Conservation (phyloP, 2,113 vertebrate species). For the Atherinomorus stipes region DNA sequence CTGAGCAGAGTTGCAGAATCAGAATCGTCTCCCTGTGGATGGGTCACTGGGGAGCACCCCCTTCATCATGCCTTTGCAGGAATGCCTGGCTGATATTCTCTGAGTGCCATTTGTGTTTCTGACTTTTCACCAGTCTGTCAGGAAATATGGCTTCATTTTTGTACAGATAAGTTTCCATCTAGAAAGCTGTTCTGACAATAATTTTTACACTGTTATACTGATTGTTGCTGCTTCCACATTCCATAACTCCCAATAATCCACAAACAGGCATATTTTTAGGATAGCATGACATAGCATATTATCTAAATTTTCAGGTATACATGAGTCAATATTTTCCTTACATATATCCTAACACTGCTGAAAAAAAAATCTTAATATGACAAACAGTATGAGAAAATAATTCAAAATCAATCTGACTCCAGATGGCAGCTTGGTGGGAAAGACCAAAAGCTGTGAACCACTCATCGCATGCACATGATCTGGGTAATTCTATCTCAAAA, state of each 20-base stretch:
- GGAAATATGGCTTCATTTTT: too few species aligned
- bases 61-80: too few species aligned
- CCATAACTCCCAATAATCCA: neutral
- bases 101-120: too few species aligned
- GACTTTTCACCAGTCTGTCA: too few species aligned
- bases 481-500: conserved; percentile 65
- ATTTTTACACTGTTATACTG: neutral
- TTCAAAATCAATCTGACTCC: neutral
- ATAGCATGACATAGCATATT: neutral
- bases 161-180: too few species aligned
- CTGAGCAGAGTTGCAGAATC: too few species aligned
- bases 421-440: neutral
- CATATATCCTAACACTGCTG: neutral
- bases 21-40: too few species aligned
- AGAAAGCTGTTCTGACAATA: too few species aligned
- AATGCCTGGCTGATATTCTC: too few species aligned
- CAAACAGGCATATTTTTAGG: neutral
- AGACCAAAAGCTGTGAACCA: conserved; percentile 13
- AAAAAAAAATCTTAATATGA: neutral
- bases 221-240: neutral
- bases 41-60: too few species aligned
- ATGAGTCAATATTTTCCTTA: too few species aligned
- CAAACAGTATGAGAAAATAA: neutral
- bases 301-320: neutral
- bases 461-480: conserved; percentile 52